A percentile compares a stretch with the other conserved stretches of the same genome.
phyloP scores from a whole-genome alignment of 2,797 vertebrate species.

The Gymnothorax javanicus region DNA sequence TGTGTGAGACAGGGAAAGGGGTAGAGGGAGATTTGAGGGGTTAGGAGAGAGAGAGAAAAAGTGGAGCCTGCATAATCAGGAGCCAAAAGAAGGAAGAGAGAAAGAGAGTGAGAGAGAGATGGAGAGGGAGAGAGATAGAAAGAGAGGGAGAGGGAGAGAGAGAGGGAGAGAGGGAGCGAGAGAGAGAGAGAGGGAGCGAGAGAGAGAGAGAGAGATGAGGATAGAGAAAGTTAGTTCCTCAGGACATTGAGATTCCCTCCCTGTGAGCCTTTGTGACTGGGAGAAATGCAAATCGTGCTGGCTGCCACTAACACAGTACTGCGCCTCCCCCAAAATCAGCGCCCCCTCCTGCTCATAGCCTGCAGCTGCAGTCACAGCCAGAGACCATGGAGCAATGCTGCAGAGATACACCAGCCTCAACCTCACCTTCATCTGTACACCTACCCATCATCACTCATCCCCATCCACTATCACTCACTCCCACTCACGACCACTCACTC shows the following conservation, averaged over 20 bases:
- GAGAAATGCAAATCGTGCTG: constrained; percentile 95
- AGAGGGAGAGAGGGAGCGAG: constrained; percentile 24
- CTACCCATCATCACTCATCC: no score
- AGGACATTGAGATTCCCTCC: constrained; percentile 80
- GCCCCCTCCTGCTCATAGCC: constrained; percentile 65
- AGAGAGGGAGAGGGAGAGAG: neutral
- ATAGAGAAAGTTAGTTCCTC: constrained; percentile 66
- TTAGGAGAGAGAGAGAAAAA: constrained; percentile 51
- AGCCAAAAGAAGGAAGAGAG: constrained; percentile 66
- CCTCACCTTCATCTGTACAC: neutral
- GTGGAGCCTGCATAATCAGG: constrained; percentile 64
- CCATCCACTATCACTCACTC: no score
- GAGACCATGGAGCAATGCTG: constrained; percentile 61
- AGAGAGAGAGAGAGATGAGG: constrained; percentile 43
- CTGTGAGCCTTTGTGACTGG: constrained; percentile 96
- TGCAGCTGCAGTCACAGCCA: constrained; percentile 70
- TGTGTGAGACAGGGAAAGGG: constrained; percentile 5
- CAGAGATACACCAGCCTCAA: constrained; percentile 53
- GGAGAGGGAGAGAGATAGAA: no score
- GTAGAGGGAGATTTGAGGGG: constrained; percentile 30
- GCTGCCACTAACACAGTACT: constrained; percentile 87
- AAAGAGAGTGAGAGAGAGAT: constrained; percentile 32
- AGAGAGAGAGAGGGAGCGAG: constrained; percentile 36
- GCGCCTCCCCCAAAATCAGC: constrained; percentile 67
- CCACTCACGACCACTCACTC: no score